Evolutionary conservation across 2,113 vertebrate species (phyloP).

Genomic region (Rissa tridactyla): DNA sequence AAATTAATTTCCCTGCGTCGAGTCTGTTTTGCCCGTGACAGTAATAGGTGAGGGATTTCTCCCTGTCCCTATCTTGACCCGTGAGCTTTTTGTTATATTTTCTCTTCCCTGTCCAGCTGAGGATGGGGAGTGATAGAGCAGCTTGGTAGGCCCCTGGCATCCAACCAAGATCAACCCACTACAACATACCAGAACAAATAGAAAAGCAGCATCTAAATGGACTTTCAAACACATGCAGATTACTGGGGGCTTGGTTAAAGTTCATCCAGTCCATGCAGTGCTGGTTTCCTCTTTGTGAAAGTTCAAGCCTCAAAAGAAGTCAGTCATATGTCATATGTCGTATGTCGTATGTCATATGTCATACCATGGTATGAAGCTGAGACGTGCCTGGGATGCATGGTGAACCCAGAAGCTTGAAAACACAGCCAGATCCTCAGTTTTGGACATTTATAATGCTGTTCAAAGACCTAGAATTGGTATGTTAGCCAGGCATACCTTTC

Average conservation of each 20-base stretch:
- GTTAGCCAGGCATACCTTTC: not conserved
- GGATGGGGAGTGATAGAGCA: not conserved
- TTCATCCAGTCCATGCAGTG: not conserved
- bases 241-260: not conserved
- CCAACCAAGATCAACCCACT: not conserved
- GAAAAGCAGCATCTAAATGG: not conserved
- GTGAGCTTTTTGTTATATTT: not conserved
- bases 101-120: not conserved
- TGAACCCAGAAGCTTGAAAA: not conserved
- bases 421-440: not conserved
- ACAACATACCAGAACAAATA: not conserved
- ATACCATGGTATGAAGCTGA: not conserved
- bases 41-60: not conserved
- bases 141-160: not conserved
- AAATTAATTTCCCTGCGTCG: not conserved
- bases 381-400: not conserved
- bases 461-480: not conserved
- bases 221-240: not conserved
- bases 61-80: not conserved
- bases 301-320: not conserved
- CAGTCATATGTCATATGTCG: accelerated
- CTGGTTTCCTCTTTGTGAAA: not conserved
- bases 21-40: not conserved
- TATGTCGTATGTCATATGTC: accelerated
- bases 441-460: not conserved